phyloP scores from a whole-genome alignment of 2,888 invertebrate species.

The Sminthurides aquaticus region DNA sequence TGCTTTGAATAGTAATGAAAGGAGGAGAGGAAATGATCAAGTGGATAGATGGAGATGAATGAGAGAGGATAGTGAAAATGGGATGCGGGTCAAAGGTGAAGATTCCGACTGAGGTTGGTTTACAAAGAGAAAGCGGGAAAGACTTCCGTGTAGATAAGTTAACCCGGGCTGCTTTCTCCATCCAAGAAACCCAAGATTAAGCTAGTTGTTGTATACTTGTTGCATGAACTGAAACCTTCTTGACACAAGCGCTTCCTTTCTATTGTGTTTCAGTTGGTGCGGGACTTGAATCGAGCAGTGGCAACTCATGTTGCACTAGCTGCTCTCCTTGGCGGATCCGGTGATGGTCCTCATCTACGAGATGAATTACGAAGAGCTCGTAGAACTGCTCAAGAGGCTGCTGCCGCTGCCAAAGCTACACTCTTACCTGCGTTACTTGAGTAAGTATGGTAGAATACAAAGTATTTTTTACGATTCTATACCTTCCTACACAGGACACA shows the following conservation, averaged over 20 bases:
- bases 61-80: background rate
- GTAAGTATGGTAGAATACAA: slow-evolving; percentile 42
- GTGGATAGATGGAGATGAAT: background rate
- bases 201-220: no score
- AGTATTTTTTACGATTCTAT: no score
- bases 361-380: slow-evolving; percentile 45
- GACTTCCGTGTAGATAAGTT: no score
- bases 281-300: slow-evolving; percentile 45
- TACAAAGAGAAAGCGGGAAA: background rate
- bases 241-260: no score
- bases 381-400: slow-evolving; percentile 45
- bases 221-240: no score
- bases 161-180: no score
- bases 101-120: background rate
- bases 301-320: slow-evolving; percentile 41
- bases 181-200: no score
- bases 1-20: background rate
- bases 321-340: slow-evolving; percentile 42
- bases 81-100: background rate
- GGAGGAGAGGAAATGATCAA: background rate
- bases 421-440: slow-evolving; percentile 44
- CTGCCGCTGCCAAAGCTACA: slow-evolving; percentile 43
- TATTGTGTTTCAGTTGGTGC: slow-evolving; percentile 44
- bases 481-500: no score
- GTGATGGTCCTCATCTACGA: slow-evolving; percentile 45